Percentiles rank a stretch among this genome's conserved stretches.
Conservation (phyloP, 1,140 invertebrate genomes). For the Trachelipus rathkii region DNA sequence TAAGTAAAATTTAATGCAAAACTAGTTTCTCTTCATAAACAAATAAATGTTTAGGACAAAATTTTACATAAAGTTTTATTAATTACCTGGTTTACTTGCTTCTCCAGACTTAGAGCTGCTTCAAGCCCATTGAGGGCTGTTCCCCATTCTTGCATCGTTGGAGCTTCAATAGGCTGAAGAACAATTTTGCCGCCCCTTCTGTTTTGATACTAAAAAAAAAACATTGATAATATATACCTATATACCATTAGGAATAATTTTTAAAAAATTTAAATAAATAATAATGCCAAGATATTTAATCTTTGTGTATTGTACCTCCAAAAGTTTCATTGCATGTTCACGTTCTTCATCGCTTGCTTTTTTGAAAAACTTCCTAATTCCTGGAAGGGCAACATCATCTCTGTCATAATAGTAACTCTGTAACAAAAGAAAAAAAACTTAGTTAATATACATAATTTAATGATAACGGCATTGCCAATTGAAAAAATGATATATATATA, state of each 20-base stretch:
- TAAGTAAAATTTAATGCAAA: too few relatives aligned
- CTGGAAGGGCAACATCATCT: conserved; percentile 63
- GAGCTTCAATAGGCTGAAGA: conserved; percentile 51
- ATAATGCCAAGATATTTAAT: too few relatives aligned
- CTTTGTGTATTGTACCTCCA: conserved; percentile 50
- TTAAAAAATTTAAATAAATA: too few relatives aligned
- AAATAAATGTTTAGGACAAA: too few relatives aligned
- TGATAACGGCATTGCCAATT: too few relatives aligned
- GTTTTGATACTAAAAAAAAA: conserved; percentile 55
- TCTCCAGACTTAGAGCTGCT: conserved; percentile 59
- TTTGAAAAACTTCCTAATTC: conserved; percentile 59
- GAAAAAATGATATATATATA: too few relatives aligned
- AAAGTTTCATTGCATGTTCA: conserved; percentile 62
- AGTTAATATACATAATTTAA: not conserved
- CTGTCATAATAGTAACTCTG: conserved; percentile 61
- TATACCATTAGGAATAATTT: not conserved
- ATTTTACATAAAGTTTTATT: too few relatives aligned
- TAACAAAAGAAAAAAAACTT: conserved; percentile 17
- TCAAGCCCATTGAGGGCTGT: conserved; percentile 58
- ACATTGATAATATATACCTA: not conserved
- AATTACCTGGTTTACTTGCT: conserved; percentile 49
- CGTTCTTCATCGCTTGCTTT: conserved; percentile 60
- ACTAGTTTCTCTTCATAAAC: too few relatives aligned
- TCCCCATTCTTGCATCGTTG: conserved; percentile 58
- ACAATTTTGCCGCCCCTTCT: conserved; percentile 58